Conservation (phyloP, 2,113 vertebrate genomes). For the Pygoscelis antarcticus region DNA sequence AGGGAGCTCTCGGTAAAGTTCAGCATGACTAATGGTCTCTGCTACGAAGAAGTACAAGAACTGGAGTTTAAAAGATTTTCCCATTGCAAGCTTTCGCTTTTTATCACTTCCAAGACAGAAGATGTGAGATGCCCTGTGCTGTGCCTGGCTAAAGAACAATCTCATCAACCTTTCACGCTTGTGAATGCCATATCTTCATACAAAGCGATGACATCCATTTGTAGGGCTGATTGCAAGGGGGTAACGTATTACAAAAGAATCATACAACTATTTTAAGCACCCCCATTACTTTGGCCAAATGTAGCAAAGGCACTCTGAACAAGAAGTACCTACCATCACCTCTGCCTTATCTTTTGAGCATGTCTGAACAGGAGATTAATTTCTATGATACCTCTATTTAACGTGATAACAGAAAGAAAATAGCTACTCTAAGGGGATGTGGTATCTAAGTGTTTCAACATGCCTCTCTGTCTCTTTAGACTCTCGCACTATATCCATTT, state of each 20-base stretch:
- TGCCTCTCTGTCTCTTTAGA: constrained; percentile 16
- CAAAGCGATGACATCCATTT: not conserved
- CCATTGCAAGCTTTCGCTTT: not conserved
- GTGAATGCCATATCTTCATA: not conserved
- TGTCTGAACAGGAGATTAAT: constrained; percentile 21
- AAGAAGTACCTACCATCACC: not conserved
- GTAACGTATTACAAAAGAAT: not conserved
- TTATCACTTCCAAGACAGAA: not conserved
- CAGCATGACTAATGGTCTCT: not conserved
- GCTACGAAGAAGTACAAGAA: not conserved
- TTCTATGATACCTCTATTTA: not conserved
- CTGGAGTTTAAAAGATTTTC: not conserved
- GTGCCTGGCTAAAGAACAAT: not conserved
- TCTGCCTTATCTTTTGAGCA: not conserved
- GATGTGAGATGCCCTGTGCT: not conserved
- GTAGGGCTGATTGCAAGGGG: not conserved
- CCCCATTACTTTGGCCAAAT: not conserved
- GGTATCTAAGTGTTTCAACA: constrained; percentile 17
- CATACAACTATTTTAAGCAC: not conserved
- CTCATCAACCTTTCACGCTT: not conserved
- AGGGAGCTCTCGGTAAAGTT: not conserved
- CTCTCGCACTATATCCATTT: not conserved
- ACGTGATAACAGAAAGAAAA: not conserved
- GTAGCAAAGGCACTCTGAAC: not conserved
- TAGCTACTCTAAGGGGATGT: constrained; percentile 5